phyloP scores from a whole-genome alignment of 2,888 invertebrate genomes.

The Trissolcus brochymenae region DNA sequence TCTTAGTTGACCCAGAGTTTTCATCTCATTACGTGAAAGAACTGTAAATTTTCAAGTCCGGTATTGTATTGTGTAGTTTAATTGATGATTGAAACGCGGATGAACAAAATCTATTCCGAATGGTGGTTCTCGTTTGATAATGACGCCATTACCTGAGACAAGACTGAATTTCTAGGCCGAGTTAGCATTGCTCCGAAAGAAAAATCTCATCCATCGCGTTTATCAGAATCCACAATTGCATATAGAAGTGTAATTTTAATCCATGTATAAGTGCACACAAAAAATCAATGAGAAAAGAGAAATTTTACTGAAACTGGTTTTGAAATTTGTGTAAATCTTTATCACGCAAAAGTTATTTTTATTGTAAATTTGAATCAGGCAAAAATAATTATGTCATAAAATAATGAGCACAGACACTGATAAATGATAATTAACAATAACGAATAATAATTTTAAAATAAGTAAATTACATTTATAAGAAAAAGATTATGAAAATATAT shows the following conservation, averaged over 20 bases:
- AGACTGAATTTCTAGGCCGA: slow-evolving; percentile 61
- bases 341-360: neutral
- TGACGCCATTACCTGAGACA: slow-evolving; percentile 61
- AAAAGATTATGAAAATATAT: slow-evolving; percentile 77
- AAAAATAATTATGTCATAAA: slow-evolving; percentile 8
- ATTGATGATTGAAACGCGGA: slow-evolving; percentile 6
- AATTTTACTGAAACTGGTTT: slow-evolving; percentile 9
- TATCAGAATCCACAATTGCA: slow-evolving; percentile 40
- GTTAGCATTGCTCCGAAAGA: slow-evolving; percentile 60
- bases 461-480: slow-evolving; percentile 77
- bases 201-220: slow-evolving; percentile 33
- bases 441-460: slow-evolving; percentile 75
- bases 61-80: no score
- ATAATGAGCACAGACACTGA: slow-evolving; percentile 74
- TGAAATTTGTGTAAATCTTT: slow-evolving; percentile 60
- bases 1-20: slow-evolving; percentile 42
- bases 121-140: slow-evolving; percentile 60
- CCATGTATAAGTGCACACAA: slow-evolving; percentile 49
- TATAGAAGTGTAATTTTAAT: slow-evolving; percentile 47
- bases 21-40: slow-evolving; percentile 10
- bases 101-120: slow-evolving; percentile 46
- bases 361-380: neutral
- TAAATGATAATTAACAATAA: slow-evolving; percentile 74
- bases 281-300: slow-evolving; percentile 25
- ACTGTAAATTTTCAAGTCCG: neutral